Percentiles rank a stretch among this genome's conserved stretches.
Conservation (phyloP, 1,140 invertebrate species). For the Tetragnatha versicolor region DNA sequence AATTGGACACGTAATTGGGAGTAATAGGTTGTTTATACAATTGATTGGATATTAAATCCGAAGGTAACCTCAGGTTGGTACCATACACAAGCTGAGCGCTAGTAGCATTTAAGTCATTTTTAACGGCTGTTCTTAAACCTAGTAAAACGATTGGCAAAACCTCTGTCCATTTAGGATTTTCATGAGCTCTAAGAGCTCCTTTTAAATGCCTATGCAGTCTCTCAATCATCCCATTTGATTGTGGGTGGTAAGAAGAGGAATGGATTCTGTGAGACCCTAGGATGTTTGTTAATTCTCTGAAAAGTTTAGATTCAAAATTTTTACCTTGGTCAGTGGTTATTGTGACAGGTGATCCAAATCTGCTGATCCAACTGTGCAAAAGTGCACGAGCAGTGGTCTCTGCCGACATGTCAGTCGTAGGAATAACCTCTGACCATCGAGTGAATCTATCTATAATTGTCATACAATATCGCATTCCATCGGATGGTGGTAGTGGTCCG, state of each 20-base stretch:
- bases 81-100: slow-evolving; percentile 58
- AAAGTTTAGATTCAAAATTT: slow-evolving; percentile 62
- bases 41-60: slow-evolving; percentile 42
- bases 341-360: slow-evolving; percentile 59
- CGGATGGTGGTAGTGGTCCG: slow-evolving; percentile 62
- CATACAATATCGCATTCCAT: slow-evolving; percentile 62
- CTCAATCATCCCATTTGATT: neutral
- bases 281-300: neutral
- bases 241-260: neutral
- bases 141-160: slow-evolving; percentile 63
- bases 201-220: slow-evolving; percentile 57
- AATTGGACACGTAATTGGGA: neutral
- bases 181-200: neutral
- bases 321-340: slow-evolving; percentile 64
- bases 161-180: slow-evolving; percentile 58
- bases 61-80: slow-evolving; percentile 51
- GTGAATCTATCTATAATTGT: slow-evolving; percentile 66
- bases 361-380: slow-evolving; percentile 60
- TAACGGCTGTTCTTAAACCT: slow-evolving; percentile 56
- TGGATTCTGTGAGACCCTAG: neutral
- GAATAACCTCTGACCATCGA: slow-evolving; percentile 64
- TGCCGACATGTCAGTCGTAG: slow-evolving; percentile 62
- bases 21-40: neutral
- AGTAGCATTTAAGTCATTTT: slow-evolving; percentile 59
- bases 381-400: slow-evolving; percentile 61